Evolutionary conservation across 2,797 vertebrate species (phyloP), one percentile per base, ranked within the genome.

Genomic region (Sebastes dallii): DNA sequence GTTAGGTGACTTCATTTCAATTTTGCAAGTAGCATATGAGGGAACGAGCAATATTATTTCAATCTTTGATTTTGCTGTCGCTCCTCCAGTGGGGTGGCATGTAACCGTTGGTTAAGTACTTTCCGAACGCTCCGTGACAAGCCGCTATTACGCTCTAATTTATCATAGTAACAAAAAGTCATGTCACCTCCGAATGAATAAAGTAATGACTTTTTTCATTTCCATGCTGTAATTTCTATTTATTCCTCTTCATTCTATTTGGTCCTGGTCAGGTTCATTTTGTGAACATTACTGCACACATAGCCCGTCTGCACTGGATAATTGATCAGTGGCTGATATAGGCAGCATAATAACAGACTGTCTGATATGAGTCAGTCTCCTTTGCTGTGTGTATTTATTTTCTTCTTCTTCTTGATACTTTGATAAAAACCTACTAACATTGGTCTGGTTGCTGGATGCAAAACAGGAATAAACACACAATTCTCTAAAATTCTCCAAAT

Each of bases 161-260:
- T 66, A 66, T 86, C 46, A 58, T n/a, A 20, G 46, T 72, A 64
- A 59, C 14, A 70, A 9, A 68, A 84, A 80, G 58, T 69, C 66
- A 30, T 61, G 58, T 75, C 77, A 70, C 80, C 62, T 79, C 75
- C 72, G 60, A 88, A 64, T 69, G 62, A 85, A 85, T 72, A 46
- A 78, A 50, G 71, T 84, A 66, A 66, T 52, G n/a, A 75, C 72
- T 82, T 76, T 66, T 75, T 78, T 61, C 66, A 78, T 84, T 76
- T 78, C 52, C 16, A n/a, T 16, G 12, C 8, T 50, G 56, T 79
- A 56, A 82, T 85, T 72, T 86, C 56, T 58, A 29, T 67, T 78
- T 69, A 62, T 80, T 82, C 56, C 56, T 42, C 52, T 66, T 83
- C 27, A 70, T 80, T 74, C 32, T 3, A 54, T 79, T 85, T 68